Base-by-base conservation (phyloP, 2,113 vertebrate genomes). In the Opisthocomus hoazin region DNA sequence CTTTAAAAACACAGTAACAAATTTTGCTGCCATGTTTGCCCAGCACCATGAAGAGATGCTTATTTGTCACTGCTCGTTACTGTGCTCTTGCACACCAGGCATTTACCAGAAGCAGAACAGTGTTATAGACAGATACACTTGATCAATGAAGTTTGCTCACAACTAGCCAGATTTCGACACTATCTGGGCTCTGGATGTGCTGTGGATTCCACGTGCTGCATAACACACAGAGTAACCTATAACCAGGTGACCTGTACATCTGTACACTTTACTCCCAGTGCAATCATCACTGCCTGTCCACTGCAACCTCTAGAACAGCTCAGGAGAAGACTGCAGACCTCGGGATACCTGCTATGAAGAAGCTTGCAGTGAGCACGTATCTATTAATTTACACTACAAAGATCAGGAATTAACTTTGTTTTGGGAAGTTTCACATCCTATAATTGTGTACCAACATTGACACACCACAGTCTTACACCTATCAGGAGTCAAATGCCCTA, bases 151-250 rank as follows among this genome's bases (percentile, higher is more conserved):
- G 63, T 39, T 46, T 64, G 39, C 22, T 92, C 53, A 53, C 60
- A 75, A 26, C 79, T 23, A 79, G 24, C 15, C 48, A 23, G 69
- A 37, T 84, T 64, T 75, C 0, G 0, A 75, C 46, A 69, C 41
- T 21, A 61, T 11, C 30, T 0, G 0, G 15, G 24, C 65, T 46
- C 9, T 4, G 20, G 30, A 83, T 64, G n/a, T 45, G 39, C 58
- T 70, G 39, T 11, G 29, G 37, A 51, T 34, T 73, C 22, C n/a
- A 45, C 0, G 2, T 53, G 15, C 43, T 51, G 45, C 10, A 4
- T 19, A 73, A 86, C 34, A 75, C 34, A 75, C 39, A 11, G 36
- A 87, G 66, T 15, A 57, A 61, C 26, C 24, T 41, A 19, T n/a
- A 54, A 78, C 50, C 30, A 58, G 43, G 17, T 21, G 20, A 41